A percentile compares a stretch with the other conserved stretches of the same genome.
Conservation (phyloP, 2,797 vertebrate species). For the Florisuga fusca region DNA sequence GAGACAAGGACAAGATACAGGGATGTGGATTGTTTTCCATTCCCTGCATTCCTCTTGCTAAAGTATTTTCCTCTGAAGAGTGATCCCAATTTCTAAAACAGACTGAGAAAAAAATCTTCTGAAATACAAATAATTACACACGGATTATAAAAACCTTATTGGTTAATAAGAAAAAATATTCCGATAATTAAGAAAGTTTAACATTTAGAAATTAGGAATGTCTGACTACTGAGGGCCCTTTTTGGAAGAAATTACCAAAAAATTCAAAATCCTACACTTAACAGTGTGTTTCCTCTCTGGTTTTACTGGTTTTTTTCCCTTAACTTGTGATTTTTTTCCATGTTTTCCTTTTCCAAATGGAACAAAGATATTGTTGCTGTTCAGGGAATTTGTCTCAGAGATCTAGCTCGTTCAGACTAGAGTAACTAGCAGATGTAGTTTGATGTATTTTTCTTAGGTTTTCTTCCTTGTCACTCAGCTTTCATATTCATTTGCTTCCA, state of each 20-base stretch:
- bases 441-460: background rate
- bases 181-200: background rate
- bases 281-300: background rate
- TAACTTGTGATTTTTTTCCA: conserved; percentile 6
- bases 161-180: background rate
- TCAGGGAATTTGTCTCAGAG: background rate
- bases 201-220: background rate
- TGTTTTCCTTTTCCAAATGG: conserved; percentile 18
- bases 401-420: background rate
- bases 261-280: background rate
- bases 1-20: background rate
- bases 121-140: background rate
- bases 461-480: background rate
- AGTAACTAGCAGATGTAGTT: background rate
- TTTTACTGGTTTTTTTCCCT: background rate
- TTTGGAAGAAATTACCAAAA: conserved; percentile 16
- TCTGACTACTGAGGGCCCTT: background rate
- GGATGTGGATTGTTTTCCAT: background rate
- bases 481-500: background rate
- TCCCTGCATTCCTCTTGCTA: background rate
- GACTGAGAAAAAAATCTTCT: background rate
- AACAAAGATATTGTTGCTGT: background rate
- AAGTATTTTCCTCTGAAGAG: background rate
- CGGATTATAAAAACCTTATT: background rate
- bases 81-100: background rate